A percentile compares a stretch with the other conserved stretches of the same genome.
Evolutionary conservation across 2,797 vertebrate species (phyloP).

Genomic region (Poeciliopsis gracilis): DNA sequence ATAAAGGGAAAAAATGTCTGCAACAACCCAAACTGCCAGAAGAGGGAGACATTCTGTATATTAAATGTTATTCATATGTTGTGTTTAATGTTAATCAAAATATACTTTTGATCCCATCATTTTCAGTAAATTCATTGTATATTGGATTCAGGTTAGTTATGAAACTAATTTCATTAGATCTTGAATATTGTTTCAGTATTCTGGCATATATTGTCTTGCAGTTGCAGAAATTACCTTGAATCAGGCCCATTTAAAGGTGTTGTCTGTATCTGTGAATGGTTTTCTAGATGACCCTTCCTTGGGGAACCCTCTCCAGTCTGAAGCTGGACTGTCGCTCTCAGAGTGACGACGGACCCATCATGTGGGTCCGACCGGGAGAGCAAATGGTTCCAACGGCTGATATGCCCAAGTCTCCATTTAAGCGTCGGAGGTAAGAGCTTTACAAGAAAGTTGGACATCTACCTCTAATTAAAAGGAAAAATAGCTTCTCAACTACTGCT

Average conservation of each 20-base stretch:
- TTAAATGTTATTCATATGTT: no score
- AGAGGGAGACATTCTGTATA: slow-evolving; percentile 13
- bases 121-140: not conserved
- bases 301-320: slow-evolving; percentile 95
- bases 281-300: slow-evolving; percentile 94
- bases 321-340: slow-evolving; percentile 95
- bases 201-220: not conserved
- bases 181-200: not conserved
- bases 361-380: slow-evolving; percentile 98
- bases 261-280: slow-evolving; percentile 1
- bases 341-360: slow-evolving; percentile 97
- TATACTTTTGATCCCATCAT: not conserved
- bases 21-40: not conserved
- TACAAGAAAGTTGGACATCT: not conserved
- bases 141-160: not conserved
- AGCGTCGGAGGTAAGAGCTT: slow-evolving; percentile 88
- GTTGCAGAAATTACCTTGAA: not conserved
- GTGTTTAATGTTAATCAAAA: not conserved
- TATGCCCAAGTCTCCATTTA: slow-evolving; percentile 98
- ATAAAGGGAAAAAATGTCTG: not conserved
- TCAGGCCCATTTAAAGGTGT: not conserved
- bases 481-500: not conserved
- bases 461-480: not conserved
- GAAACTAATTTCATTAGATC: not conserved
- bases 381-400: slow-evolving; percentile 99